Conservation (phyloP, 2,113 vertebrate species). For the Falco punctatus region DNA sequence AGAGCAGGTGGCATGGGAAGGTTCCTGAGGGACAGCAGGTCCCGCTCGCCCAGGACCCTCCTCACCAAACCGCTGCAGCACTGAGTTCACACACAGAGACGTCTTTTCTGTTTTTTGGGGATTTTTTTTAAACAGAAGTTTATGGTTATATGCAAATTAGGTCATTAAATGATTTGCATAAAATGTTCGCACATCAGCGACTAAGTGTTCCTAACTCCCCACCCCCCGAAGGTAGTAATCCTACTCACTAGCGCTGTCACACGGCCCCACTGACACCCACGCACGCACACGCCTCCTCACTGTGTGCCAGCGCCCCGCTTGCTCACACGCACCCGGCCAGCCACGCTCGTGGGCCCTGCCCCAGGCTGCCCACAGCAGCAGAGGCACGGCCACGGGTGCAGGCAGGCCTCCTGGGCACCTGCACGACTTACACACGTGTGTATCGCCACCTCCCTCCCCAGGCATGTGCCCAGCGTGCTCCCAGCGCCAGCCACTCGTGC, state of each 20-base stretch:
- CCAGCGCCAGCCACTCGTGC: neutral
- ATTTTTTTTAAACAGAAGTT: constrained; percentile 48
- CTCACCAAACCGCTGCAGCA: neutral
- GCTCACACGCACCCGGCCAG: neutral
- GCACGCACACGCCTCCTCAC: neutral
- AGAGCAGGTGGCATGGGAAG: neutral
- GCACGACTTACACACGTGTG: neutral
- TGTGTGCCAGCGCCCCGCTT: neutral
- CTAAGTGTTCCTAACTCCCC: constrained; percentile 48
- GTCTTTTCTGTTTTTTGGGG: neutral
- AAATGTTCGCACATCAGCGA: constrained; percentile 50
- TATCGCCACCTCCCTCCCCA: neutral
- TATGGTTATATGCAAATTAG: constrained; percentile 65
- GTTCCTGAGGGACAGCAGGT: neutral
- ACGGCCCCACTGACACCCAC: neutral
- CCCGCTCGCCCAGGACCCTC: accelerated
- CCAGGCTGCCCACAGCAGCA: neutral
- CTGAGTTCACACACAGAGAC: neutral
- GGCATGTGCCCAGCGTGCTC: neutral
- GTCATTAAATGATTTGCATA: constrained; percentile 69
- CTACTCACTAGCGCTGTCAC: neutral
- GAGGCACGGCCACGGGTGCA: neutral
- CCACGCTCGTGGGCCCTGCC: neutral
- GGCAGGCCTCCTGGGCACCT: neutral
- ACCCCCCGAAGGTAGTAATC: constrained; percentile 22